Evolutionary conservation across 1,140 invertebrate species (phyloP), one percentile per base, ranked within the genome.

Genomic region (Panagrolaimus sp.): DNA sequence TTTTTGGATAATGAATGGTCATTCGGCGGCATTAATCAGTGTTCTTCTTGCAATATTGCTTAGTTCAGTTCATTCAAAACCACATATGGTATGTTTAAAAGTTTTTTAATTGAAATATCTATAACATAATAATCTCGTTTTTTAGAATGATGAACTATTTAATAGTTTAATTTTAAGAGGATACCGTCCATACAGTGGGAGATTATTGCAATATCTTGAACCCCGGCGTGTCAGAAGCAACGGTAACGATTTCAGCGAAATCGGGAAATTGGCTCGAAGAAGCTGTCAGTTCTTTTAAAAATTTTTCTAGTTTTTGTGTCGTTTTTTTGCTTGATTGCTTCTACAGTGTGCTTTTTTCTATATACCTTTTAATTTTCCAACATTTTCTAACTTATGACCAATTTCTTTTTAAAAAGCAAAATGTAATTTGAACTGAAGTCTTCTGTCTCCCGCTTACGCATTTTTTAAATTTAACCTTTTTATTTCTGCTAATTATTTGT

Each of bases 241-340:
- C n/a, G 51, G 51, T 57, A 57, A 57, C 20, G 20, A 27, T 57
- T 57, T 57, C 20, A 57, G 51, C 20, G n/a, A n/a, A n/a, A n/a
- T n/a, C n/a, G 51, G 27, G 11, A 16, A 1, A 25, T 27, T 27
- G 9, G 51, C 20, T n/a, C 51, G 51, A 57, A 14, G 51, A 20
- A 57, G 51, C 20, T 57, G 51, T 57, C 27, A 57, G 51, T 57
- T 57, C 27, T 57, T 57, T 27, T 57, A 25, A 38, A 38, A 38
- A 4, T 38, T 4, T n/a, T n/a, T n/a, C n/a, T n/a, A n/a, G n/a
- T 38, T 4, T 38, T 4, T 38, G 31, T 38, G 31, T 38, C 31
- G 31, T 38, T 4, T 2, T 38, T 38, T 38, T 38, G 2, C 7
- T 38, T n/a, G n/a, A n/a, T 38, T 38, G 31, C 31, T 38, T 38